These are phyloP conservation scores for Calcarius lapponicus DNA, from an alignment of 2,797 vertebrate species.

Conservation along the genomic window DNA sequence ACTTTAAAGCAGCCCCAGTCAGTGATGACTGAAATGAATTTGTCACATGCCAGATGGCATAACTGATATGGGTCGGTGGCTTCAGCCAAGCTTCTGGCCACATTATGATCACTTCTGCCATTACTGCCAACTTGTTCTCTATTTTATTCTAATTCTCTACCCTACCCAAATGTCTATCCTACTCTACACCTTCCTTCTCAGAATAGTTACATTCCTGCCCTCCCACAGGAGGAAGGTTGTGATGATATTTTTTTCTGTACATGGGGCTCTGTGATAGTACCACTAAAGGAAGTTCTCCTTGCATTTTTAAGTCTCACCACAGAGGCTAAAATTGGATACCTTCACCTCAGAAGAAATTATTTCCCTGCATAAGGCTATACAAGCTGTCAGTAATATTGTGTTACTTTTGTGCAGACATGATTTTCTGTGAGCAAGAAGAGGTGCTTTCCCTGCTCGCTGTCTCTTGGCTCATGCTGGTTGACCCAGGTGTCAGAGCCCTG, in stretches of 20 bases:
- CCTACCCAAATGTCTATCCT: not conserved
- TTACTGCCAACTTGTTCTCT: not conserved
- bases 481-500: not conserved
- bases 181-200: not conserved
- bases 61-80: not conserved
- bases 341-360: not conserved
- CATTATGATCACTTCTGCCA: not conserved
- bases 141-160: not conserved
- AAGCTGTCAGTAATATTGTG: not conserved
- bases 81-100: constrained; percentile 23
- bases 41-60: constrained; percentile 23
- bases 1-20: not conserved
- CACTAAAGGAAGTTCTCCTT: not conserved
- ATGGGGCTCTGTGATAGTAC: not conserved
- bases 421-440: not conserved
- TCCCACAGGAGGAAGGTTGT: not conserved
- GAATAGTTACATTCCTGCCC: not conserved
- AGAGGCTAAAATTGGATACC: not conserved
- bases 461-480: not conserved
- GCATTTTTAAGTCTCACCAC: not conserved
- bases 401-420: not conserved
- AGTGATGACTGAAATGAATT: constrained; percentile 11
- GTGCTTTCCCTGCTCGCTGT: not conserved
- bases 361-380: not conserved
- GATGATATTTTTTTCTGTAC: not conserved